These are phyloP conservation scores for Gasterosteus aculeatus DNA, from an alignment of 2,113 vertebrate species.

Conservation along the genomic window DNA sequence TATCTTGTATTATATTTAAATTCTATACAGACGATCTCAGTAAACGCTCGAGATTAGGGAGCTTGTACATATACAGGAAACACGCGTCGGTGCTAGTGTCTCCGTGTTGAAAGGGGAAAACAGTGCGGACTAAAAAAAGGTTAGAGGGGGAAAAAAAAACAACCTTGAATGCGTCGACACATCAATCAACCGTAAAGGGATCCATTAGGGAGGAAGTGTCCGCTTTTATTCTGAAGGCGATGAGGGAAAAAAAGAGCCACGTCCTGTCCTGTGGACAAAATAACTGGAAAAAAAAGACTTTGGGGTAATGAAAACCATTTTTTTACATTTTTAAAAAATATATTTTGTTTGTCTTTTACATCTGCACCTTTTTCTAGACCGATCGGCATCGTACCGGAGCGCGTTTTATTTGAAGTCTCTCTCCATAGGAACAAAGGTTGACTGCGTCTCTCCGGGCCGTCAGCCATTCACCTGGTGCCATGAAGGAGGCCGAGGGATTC, in stretches of 20 bases:
- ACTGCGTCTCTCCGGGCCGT: conserved; percentile 24
- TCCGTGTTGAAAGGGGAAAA: conserved; percentile 38
- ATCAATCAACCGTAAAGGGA: conserved; percentile 1
- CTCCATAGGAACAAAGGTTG: conserved; percentile 2
- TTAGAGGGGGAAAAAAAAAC: conserved; percentile 22
- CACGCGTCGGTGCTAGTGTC: conserved; percentile 65
- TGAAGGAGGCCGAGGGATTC: conserved; percentile 8
- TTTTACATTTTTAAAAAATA: conserved; percentile 3
- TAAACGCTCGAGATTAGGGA: conserved; percentile 62
- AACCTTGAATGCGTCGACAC: neutral
- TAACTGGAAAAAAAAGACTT: conserved; percentile 49
- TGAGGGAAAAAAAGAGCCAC: conserved; percentile 24
- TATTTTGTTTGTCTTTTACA: conserved; percentile 26
- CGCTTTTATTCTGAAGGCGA: conserved; percentile 22
- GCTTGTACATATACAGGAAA: conserved; percentile 65
- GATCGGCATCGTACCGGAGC: conserved; percentile 61
- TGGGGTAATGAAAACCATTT: conserved; percentile 27
- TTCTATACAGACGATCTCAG: conserved; percentile 64
- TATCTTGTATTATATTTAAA: conserved; percentile 81
- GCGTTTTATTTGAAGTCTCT: conserved; percentile 14
- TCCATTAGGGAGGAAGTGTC: neutral
- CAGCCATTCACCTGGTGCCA: conserved; percentile 35
- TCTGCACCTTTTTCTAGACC: conserved; percentile 66
- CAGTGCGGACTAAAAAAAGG: conserved; percentile 40
- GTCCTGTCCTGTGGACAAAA: conserved; percentile 24